Conservation (phyloP, 2,113 vertebrate species). For the Trachemys scripta region DNA sequence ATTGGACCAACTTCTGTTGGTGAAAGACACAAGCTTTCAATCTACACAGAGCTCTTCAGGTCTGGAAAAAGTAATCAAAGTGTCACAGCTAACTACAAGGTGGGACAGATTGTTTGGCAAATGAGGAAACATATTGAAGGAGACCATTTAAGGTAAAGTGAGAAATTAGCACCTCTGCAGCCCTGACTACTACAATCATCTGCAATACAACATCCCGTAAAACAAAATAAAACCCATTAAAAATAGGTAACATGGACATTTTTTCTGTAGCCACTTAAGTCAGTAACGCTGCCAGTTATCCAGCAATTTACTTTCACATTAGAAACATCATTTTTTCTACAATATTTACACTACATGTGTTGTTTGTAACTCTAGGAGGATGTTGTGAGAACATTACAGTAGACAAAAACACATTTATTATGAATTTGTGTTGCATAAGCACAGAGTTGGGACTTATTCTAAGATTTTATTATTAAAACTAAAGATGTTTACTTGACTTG, state of each 20-base stretch:
- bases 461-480: not conserved
- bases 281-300: not conserved
- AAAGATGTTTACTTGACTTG: accelerated
- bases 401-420: not conserved
- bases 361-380: not conserved
- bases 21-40: too few species aligned
- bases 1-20: too few species aligned
- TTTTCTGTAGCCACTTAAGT: not conserved
- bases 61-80: too few species aligned
- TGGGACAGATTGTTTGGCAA: too few species aligned
- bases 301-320: constrained; percentile 9
- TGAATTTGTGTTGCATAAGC: not conserved
- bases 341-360: not conserved
- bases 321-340: not conserved
- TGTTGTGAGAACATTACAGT: not conserved
- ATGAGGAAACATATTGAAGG: too few species aligned
- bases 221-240: not conserved
- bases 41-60: too few species aligned
- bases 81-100: too few species aligned
- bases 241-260: not conserved
- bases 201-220: too few species aligned
- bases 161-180: too few species aligned
- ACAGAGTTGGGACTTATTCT: not conserved
- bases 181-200: too few species aligned
- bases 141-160: too few species aligned